Evolutionary conservation across 2,113 vertebrate species (phyloP).

Genomic region (Rattus norvegicus): DNA sequence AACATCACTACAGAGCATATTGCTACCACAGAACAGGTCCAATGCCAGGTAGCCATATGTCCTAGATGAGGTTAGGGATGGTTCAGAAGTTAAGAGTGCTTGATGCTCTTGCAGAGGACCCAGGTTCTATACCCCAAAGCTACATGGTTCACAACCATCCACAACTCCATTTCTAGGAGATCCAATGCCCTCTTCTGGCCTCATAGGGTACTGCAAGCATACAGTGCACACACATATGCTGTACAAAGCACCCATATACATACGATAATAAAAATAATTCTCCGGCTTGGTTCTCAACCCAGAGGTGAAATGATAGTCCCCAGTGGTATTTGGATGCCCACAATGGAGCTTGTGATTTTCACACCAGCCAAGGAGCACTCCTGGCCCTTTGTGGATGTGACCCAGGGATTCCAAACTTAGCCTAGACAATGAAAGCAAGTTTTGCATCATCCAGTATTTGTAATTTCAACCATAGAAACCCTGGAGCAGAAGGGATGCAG

Average conservation of each 20-base stretch:
- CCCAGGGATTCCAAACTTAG: not conserved
- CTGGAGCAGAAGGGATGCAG: not conserved
- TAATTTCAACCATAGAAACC: not conserved
- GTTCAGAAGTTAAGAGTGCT: not conserved
- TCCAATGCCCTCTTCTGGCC: not conserved
- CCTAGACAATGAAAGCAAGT: not conserved
- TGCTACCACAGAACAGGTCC: not conserved
- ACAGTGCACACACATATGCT: not conserved
- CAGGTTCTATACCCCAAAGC: not conserved
- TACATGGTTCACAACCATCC: not conserved
- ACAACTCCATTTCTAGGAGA: not conserved
- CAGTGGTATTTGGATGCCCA: accelerated
- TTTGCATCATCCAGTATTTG: not conserved
- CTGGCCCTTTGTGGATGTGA: not conserved
- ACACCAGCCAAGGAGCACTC: not conserved
- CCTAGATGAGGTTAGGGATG: not conserved
- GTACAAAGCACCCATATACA: not conserved
- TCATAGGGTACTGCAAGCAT: not conserved
- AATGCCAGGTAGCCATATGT: not conserved
- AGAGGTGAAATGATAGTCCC: not conserved
- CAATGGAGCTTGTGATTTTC: not conserved
- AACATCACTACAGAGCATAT: too few species aligned
- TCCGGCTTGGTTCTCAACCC: too few species aligned
- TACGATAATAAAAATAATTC: not conserved
- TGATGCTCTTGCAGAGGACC: not conserved